A percentile compares a stretch with the other conserved stretches of the same genome.
These are phyloP conservation scores for Oligia strigilis DNA, from an alignment of 2,888 invertebrate species.

Conservation along the genomic window DNA sequence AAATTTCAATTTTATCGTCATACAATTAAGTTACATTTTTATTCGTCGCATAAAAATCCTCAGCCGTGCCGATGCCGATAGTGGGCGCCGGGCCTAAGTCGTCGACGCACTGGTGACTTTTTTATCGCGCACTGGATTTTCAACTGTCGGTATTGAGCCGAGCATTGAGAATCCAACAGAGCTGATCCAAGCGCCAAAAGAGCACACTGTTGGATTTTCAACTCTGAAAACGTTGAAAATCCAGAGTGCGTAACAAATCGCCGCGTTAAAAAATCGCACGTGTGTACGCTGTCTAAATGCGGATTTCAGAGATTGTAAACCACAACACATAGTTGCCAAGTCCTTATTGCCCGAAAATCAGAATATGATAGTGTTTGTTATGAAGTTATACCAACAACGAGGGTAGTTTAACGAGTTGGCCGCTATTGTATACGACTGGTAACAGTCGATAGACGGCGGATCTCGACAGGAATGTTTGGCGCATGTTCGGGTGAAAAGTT, in stretches of 20 bases:
- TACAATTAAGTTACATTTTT: too few relatives aligned
- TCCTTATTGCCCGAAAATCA: constrained; percentile 8
- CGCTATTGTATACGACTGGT: constrained; percentile 3
- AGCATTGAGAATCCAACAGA: neutral
- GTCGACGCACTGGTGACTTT: neutral
- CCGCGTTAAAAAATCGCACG: neutral
- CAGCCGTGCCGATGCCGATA: too few relatives aligned
- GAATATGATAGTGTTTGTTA: neutral
- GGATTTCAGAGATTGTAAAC: neutral
- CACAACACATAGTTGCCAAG: constrained; percentile 8
- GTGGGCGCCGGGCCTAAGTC: neutral
- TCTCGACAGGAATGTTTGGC: constrained; percentile 20
- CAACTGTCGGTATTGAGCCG: neutral
- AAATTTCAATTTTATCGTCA: too few relatives aligned
- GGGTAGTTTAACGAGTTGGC: constrained; percentile 13
- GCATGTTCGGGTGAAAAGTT: neutral
- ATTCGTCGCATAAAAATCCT: too few relatives aligned
- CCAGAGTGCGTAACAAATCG: neutral
- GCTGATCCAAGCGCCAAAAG: neutral
- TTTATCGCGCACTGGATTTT: neutral
- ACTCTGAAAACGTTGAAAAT: neutral
- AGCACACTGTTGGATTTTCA: neutral
- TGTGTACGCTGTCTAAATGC: neutral
- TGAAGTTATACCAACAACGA: constrained; percentile 8
- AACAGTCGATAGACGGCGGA: constrained; percentile 11